These are phyloP conservation scores for Spheniscus humboldti DNA, from an alignment of 2,797 vertebrate genomes.

Conservation along the genomic window DNA sequence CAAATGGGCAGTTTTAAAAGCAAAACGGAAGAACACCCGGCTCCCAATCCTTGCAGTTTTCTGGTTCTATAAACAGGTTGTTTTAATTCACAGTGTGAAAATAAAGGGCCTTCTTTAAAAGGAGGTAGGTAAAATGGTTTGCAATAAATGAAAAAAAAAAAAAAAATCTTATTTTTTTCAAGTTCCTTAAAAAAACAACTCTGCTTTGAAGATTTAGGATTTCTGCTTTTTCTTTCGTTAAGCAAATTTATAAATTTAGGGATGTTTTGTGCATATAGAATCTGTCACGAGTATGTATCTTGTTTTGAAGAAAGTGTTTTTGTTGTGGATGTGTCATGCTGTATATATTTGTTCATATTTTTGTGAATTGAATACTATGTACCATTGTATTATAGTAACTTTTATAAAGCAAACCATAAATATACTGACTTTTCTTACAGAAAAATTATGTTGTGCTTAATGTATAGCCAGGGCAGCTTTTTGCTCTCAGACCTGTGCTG, in stretches of 20 bases:
- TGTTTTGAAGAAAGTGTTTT: constrained; percentile 83
- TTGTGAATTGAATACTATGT: constrained; percentile 90
- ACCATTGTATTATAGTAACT: constrained; percentile 91
- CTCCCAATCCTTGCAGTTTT: constrained; percentile 44
- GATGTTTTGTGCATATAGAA: constrained; percentile 77
- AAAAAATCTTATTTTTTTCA: not conserved
- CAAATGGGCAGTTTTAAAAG: constrained; percentile 40
- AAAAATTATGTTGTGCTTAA: constrained; percentile 64
- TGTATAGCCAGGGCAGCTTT: not conserved
- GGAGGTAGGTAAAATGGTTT: constrained; percentile 65
- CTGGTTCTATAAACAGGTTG: constrained; percentile 23
- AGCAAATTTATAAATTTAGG: constrained; percentile 70
- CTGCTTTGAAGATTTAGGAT: constrained; percentile 72
- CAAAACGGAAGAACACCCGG: not conserved
- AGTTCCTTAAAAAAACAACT: constrained; percentile 55
- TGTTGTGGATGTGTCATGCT: constrained; percentile 85
- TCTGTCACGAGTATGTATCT: constrained; percentile 76
- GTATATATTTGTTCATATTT: constrained; percentile 88
- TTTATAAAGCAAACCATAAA: constrained; percentile 92
- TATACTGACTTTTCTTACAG: constrained; percentile 90
- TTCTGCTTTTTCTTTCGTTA: constrained; percentile 67
- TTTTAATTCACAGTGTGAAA: constrained; percentile 49
- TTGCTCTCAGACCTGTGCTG: not conserved
- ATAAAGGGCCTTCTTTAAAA: constrained; percentile 51
- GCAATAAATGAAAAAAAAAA: constrained; percentile 59